Base-by-base conservation (phyloP, 2,113 vertebrate species). In the Meleagris gallopavo region DNA sequence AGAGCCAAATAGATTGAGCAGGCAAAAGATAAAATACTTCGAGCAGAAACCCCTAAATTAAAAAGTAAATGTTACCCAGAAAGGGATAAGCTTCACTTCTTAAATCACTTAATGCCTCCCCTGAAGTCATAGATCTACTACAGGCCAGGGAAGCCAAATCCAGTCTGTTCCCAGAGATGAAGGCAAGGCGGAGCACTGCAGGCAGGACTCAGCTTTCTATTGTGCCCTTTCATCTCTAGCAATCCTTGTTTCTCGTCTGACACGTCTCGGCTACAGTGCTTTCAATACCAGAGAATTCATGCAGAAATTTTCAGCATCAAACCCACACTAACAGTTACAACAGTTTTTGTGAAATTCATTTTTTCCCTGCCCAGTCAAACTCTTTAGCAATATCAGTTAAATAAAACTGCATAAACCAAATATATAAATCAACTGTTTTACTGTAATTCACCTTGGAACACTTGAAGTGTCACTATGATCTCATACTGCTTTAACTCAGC, bases 101-200 rank as follows among this genome's bases (percentile, higher is more conserved):
- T 86, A 90, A 86, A 84, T 69, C 83, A 78, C 62, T 94, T 94
- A 94, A 95, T 90, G 82, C 81, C 34, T 73, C 57, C 82, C 76
- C 50, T 83, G 66, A 93, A 71, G 46, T 80, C 79, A 85, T n/a
- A 71, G 50, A 93, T 80, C 75, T 80, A 12, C 67, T 4, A 2
- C 18, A 36, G 46, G 66, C 83, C 57, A 77, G 71, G 20, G 29
- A 74, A 88, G 43, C 46, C 65, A 90, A 88, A 93, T 62, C 52
- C 30, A 55, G 41, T 52, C 79, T 93, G 57, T 45, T 93, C 34
- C 57, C 67, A 92, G 46, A 80, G 65, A 92, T 88, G 73, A 93
- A 92, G 58, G 25, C 54, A 83, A 86, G 36, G 38, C 71, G 69
- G 34, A 32, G 22, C 34, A 81, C 38, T 78, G 46, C 69, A 88